Base-by-base conservation (phyloP, 2,113 vertebrate species). In the Pollachius pollachius region DNA sequence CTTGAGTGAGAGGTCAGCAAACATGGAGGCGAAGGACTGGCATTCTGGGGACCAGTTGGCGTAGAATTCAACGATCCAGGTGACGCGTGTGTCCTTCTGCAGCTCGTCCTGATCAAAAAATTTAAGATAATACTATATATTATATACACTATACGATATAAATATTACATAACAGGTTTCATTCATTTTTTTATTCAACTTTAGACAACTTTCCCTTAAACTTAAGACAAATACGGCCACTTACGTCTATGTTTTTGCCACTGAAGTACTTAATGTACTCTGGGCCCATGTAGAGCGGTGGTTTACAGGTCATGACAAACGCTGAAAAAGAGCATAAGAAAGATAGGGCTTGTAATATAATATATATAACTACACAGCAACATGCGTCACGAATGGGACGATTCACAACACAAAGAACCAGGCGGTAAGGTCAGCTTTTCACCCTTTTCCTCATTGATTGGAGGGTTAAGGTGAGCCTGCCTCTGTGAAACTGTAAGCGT, bases 231-330 rank as follows among this genome's bases (percentile, higher is more conserved):
- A 59, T 6, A 7, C 59, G 25, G 19, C 59, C 13, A 61, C 95
- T 96, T 85, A 99, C 97, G 1, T 96, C 96, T 0, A 99, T 95
- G 69, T 96, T 98, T 81, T 95, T 95, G 85, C 97, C 96, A 3
- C 73, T 98, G 88, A 99, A 98, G 84, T 99, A 99, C 71, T 95
- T 99, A 87, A 98, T 96, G 83, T 96, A 95, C 69, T 99, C 97
- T 0, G 96, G 97, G 68, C 97, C 97, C 95, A 96, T 94, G 81
- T 98, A 98, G 15, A 98, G 81, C 0, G 97, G 97, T 0, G 95
- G 95, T 72, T 97, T 97, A 82, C 96, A 99, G 3, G 95, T 98
- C 94, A 99, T 96, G 78, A 98, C 85, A 64, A 99, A 98, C 64
- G 95, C 97, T 99, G 77, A 15, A 0, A 68, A 17, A 69, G 4